Percentiles rank a stretch among this genome's conserved stretches.
phyloP scores from a whole-genome alignment of 2,797 vertebrate genomes.

The Sebastiscus albofasciatus region DNA sequence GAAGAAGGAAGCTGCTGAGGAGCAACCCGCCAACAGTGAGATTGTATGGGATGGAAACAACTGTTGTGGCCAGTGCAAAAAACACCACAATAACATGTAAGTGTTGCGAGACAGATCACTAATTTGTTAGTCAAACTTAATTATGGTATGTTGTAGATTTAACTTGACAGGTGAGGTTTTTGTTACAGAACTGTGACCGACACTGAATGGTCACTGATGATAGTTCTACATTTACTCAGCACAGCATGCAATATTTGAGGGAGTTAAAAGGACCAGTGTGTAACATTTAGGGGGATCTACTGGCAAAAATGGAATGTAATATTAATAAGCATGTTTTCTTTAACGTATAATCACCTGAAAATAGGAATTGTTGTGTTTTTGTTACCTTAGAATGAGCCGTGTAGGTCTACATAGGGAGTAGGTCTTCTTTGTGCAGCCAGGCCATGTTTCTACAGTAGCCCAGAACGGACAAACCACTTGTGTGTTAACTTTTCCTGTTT shows the following conservation, averaged over 20 bases:
- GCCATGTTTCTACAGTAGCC: too few relatives aligned
- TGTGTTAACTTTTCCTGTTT: too few relatives aligned
- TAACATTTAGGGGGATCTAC: too few relatives aligned
- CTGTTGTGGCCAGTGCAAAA: conserved; percentile 95
- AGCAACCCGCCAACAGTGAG: conserved; percentile 81
- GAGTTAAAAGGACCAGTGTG: too few relatives aligned
- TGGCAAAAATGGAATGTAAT: too few relatives aligned
- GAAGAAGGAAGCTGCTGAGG: conserved; percentile 84
- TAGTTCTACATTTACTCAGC: background rate
- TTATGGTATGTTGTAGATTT: background rate
- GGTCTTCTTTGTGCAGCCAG: too few relatives aligned
- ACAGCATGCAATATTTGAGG: background rate
- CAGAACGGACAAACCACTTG: too few relatives aligned
- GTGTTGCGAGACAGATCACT: conserved; percentile 3
- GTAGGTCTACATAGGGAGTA: too few relatives aligned
- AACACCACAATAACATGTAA: conserved; percentile 96
- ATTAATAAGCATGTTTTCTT: too few relatives aligned
- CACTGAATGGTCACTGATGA: background rate
- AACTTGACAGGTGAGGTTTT: background rate
- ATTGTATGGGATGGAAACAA: conserved; percentile 93
- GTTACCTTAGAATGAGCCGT: too few relatives aligned
- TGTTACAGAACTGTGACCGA: background rate
- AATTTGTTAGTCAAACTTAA: background rate
- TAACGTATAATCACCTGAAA: too few relatives aligned
- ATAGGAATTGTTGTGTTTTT: too few relatives aligned